A percentile compares a stretch with the other conserved stretches of the same genome.
These are phyloP conservation scores for Stenotaenia linearis DNA, from an alignment of 2,888 invertebrate species.

Conservation along the genomic window DNA sequence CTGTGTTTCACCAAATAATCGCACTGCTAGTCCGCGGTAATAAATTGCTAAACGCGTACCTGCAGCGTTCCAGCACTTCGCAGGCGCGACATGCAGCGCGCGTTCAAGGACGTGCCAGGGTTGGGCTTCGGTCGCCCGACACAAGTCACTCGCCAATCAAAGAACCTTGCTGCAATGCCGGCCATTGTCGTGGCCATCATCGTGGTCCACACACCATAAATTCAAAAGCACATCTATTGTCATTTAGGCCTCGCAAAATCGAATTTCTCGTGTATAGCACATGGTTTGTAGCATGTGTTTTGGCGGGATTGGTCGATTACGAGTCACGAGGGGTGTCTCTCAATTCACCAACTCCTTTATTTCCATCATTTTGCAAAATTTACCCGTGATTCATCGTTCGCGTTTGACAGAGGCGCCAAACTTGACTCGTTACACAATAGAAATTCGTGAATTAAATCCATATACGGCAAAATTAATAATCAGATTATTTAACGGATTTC, in stretches of 20 bases:
- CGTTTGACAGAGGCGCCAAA: neutral
- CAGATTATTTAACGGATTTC: neutral
- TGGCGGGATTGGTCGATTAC: constrained; percentile 12
- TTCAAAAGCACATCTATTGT: neutral
- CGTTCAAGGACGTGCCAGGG: constrained; percentile 32
- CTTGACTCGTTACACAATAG: neutral
- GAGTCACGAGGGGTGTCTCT: neutral
- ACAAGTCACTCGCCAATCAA: neutral
- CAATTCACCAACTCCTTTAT: no score
- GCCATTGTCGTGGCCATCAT: constrained; percentile 10
- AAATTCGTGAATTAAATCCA: neutral
- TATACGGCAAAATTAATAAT: neutral
- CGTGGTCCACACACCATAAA: neutral
- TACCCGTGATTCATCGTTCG: neutral
- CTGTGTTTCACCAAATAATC: constrained; percentile 1
- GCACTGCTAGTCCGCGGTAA: neutral
- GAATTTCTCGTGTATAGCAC: constrained; percentile 27
- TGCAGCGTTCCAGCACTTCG: neutral
- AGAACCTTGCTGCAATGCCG: neutral
- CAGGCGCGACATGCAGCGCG: constrained; percentile 28
- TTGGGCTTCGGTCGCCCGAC: neutral
- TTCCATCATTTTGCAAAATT: neutral
- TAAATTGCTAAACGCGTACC: neutral
- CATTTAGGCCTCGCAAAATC: neutral
- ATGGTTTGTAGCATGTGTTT: constrained; percentile 30